phyloP scores from a whole-genome alignment of 2,113 vertebrate genomes.

The Carettochelys insculpta region DNA sequence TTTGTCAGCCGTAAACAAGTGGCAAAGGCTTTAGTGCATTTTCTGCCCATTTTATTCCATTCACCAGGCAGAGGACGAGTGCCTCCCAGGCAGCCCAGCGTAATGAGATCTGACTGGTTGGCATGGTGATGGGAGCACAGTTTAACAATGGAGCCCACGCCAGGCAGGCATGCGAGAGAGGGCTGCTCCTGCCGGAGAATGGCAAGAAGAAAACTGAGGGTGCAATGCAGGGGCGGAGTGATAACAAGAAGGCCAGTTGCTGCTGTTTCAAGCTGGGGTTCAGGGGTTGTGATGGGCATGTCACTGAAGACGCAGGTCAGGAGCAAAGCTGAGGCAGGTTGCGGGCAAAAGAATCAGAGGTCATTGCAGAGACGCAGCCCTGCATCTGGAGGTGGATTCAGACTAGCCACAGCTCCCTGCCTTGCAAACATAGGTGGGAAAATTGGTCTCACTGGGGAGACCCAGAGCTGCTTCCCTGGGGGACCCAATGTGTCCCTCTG shows the following conservation, averaged over 20 bases:
- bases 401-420: not conserved
- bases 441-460: not conserved
- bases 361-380: not conserved
- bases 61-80: not conserved
- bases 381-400: rapidly evolving
- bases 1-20: conserved; percentile 15
- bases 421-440: not conserved
- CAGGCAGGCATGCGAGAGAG: not conserved
- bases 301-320: not conserved
- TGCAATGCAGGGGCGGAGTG: rapidly evolving
- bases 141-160: not conserved
- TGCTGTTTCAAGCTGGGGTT: not conserved
- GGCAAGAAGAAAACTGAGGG: not conserved
- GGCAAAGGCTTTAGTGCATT: not conserved
- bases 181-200: not conserved
- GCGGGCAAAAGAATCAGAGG: not conserved
- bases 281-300: not conserved
- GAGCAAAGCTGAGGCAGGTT: not conserved
- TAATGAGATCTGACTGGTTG: not conserved
- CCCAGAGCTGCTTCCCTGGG: too few relatives aligned
- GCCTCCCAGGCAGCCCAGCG: not conserved
- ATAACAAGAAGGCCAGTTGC: not conserved
- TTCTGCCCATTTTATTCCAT: not conserved
- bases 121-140: not conserved
- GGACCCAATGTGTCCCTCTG: too few relatives aligned